phyloP scores from a whole-genome alignment of 2,797 vertebrate species.

The Muscicapa comitata region DNA sequence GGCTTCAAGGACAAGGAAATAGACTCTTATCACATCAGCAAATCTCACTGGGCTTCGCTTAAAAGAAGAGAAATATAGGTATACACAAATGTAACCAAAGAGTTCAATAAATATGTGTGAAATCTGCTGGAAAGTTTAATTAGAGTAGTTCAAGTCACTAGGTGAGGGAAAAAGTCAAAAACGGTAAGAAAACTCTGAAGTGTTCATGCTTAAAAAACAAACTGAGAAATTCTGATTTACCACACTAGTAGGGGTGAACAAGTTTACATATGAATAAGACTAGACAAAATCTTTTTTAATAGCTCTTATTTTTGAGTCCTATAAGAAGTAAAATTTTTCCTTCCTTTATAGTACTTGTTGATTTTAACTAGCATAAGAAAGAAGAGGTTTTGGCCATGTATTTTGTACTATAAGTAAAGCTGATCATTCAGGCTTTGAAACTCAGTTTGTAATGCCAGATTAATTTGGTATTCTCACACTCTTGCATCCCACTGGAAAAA shows the following conservation, averaged over 20 bases:
- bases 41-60: background rate
- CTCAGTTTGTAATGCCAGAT: background rate
- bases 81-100: background rate
- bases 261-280: background rate
- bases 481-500: background rate
- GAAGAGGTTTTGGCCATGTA: fast-evolving
- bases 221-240: background rate
- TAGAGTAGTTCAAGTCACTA: background rate
- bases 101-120: background rate
- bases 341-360: background rate
- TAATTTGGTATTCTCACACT: background rate
- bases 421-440: background rate
- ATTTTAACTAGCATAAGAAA: background rate
- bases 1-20: background rate
- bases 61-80: background rate
- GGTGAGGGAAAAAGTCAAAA: background rate
- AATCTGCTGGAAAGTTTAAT: background rate
- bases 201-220: background rate
- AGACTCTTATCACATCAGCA: background rate
- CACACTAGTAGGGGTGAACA: background rate
- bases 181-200: background rate
- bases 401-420: background rate
- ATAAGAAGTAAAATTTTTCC: background rate
- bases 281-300: background rate
- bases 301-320: background rate